A percentile compares a stretch with the other conserved stretches of the same genome.
Evolutionary conservation across 2,888 invertebrate species (phyloP).

Genomic region (Chrysotoxum bicinctum): DNA sequence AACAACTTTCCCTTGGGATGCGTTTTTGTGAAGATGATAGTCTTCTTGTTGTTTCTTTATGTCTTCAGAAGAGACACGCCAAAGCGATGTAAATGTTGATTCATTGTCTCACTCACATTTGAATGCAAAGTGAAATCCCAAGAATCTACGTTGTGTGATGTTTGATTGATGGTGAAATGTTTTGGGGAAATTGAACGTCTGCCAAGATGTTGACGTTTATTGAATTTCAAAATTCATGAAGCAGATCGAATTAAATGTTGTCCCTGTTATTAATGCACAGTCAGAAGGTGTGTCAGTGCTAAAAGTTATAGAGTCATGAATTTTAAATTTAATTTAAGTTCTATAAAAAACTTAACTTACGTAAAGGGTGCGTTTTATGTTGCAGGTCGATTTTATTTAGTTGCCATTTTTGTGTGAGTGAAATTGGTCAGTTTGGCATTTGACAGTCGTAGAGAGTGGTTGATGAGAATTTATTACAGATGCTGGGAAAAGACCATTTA

Average conservation of each 20-base stretch:
- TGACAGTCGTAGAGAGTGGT: too few relatives aligned
- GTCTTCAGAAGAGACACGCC: constrained; percentile 16
- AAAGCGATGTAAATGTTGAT: constrained; percentile 45
- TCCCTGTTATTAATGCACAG: too few relatives aligned
- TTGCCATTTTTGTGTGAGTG: too few relatives aligned
- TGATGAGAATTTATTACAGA: too few relatives aligned
- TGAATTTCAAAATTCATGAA: not conserved
- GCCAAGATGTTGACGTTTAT: constrained; percentile 28
- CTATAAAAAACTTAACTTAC: too few relatives aligned
- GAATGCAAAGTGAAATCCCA: constrained; percentile 43
- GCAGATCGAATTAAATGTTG: not conserved
- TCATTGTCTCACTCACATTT: constrained; percentile 48
- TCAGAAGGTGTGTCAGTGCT: too few relatives aligned
- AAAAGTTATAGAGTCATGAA: too few relatives aligned
- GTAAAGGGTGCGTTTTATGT: too few relatives aligned
- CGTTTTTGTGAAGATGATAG: constrained; percentile 30
- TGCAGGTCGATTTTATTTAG: too few relatives aligned
- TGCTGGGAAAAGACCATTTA: too few relatives aligned
- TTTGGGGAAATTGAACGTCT: constrained; percentile 5
- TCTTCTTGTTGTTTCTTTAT: constrained; percentile 21
- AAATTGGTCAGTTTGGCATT: too few relatives aligned
- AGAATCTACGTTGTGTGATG: not conserved
- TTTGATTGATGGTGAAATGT: constrained; percentile 50
- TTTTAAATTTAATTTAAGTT: too few relatives aligned
- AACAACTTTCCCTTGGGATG: constrained; percentile 57